Evolutionary conservation across 2,113 vertebrate genomes (phyloP).

Genomic region (Tor tambroides): DNA sequence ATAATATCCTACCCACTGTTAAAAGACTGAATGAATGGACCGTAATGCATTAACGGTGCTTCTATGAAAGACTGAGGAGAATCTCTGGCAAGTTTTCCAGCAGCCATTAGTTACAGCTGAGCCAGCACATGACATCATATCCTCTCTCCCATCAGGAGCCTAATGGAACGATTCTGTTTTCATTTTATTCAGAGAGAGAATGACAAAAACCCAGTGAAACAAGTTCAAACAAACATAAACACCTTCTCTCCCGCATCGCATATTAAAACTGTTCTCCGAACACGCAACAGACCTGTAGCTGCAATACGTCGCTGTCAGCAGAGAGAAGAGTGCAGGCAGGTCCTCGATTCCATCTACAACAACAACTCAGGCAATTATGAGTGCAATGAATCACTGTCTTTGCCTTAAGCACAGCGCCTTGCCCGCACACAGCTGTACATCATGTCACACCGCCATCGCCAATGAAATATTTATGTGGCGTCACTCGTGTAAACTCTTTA

Average conservation of each 20-base stretch:
- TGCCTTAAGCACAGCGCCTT: slow-evolving; percentile 64
- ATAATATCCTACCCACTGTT: slow-evolving; percentile 15
- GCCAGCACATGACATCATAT: slow-evolving; percentile 38
- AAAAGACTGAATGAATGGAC: slow-evolving; percentile 35
- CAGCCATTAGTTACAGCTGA: slow-evolving; percentile 42
- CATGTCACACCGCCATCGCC: slow-evolving; percentile 54
- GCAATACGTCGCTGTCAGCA: slow-evolving; percentile 25
- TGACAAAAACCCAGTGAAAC: neutral
- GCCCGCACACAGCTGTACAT: slow-evolving; percentile 57
- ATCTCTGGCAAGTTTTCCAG: slow-evolving; percentile 12
- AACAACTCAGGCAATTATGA: slow-evolving; percentile 67
- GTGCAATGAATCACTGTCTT: slow-evolving; percentile 66
- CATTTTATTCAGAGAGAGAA: neutral
- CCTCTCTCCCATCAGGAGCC: slow-evolving; percentile 1
- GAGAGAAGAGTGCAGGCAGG: slow-evolving; percentile 4
- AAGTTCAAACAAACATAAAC: slow-evolving; percentile 14
- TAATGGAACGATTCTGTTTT: neutral
- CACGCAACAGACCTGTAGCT: neutral
- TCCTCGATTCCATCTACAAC: slow-evolving; percentile 32
- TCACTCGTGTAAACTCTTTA: slow-evolving; percentile 48
- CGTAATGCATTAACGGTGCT: slow-evolving; percentile 34
- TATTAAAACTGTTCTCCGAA: neutral
- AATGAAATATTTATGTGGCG: slow-evolving; percentile 61
- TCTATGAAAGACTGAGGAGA: neutral
- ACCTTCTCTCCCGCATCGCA: neutral